Evolutionary conservation across 2,888 invertebrate genomes (phyloP).

Genomic region (Gasteruption jaculator): DNA sequence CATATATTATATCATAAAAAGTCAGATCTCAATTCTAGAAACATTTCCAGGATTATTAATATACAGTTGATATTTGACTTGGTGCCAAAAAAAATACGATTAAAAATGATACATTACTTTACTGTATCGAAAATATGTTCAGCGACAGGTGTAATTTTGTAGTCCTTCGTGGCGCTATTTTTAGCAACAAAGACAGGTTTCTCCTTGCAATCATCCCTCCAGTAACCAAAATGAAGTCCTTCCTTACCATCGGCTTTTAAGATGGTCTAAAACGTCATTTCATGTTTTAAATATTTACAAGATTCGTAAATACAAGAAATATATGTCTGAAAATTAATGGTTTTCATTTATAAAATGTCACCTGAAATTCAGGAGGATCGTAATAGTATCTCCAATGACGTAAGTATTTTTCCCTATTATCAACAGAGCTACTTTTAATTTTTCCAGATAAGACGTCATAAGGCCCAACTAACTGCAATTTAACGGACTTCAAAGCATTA

Average conservation of each 20-base stretch:
- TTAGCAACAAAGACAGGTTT: constrained; percentile 73
- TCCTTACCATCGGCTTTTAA: constrained; percentile 65
- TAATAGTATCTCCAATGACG: constrained; percentile 87
- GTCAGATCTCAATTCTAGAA: not conserved
- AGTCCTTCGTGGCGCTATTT: constrained; percentile 67
- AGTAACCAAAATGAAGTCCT: constrained; percentile 85
- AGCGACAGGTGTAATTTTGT: constrained; percentile 67
- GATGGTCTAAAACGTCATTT: constrained; percentile 57
- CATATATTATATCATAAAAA: constrained; percentile 6
- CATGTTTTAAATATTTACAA: not conserved
- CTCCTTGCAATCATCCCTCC: constrained; percentile 75
- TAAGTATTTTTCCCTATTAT: constrained; percentile 63
- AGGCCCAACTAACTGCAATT: constrained; percentile 77
- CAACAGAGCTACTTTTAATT: constrained; percentile 54
- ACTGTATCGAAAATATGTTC: constrained; percentile 78
- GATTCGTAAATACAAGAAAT: not conserved
- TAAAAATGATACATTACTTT: constrained; percentile 56
- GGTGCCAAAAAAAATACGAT: constrained; percentile 3
- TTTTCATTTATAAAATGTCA: constrained; percentile 33
- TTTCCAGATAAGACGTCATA: constrained; percentile 75
- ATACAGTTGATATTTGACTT: constrained; percentile 1
- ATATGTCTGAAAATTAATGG: not conserved
- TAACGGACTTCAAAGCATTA: constrained; percentile 63
- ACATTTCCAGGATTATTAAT: not conserved
- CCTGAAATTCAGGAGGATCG: constrained; percentile 93